A percentile compares a stretch with the other conserved stretches of the same genome.
Conservation (phyloP, 2,113 vertebrate species). For the Centrocercus urophasianus region DNA sequence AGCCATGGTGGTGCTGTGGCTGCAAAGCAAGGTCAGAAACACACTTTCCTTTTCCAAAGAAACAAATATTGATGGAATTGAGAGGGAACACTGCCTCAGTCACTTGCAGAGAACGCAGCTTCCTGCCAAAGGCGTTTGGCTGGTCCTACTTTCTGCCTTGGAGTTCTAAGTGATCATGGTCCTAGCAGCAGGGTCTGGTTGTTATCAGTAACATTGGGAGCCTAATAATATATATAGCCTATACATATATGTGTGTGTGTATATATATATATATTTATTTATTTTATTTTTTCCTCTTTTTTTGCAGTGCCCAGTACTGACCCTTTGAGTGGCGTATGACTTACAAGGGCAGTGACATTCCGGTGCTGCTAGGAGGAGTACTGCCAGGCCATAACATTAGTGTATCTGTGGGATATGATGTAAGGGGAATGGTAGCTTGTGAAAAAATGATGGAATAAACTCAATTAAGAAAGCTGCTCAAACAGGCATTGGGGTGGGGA, state of each 20-base stretch:
- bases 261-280: too few relatives aligned
- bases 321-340: not conserved
- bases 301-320: not conserved
- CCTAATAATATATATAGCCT: not conserved
- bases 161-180: not conserved
- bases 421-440: not conserved
- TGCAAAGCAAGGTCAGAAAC: not conserved
- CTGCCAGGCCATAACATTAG: not conserved
- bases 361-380: not conserved
- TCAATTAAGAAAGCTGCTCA: constrained; percentile 1
- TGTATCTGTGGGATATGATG: not conserved
- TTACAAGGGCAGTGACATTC: not conserved
- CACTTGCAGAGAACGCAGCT: not conserved
- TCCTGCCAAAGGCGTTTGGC: not conserved
- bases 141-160: not conserved
- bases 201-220: fast-evolving
- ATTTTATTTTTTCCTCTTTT: too few relatives aligned
- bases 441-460: not conserved
- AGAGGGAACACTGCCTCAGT: fast-evolving
- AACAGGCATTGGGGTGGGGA: not conserved
- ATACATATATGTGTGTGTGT: too few relatives aligned
- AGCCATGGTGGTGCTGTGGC: not conserved
- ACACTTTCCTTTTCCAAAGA: not conserved
- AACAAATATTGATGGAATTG: not conserved
- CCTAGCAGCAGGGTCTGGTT: not conserved